Percentiles rank a stretch among this genome's conserved stretches.
phyloP scores from a whole-genome alignment of 2,113 vertebrate genomes.

The Lucifuga dentata region DNA sequence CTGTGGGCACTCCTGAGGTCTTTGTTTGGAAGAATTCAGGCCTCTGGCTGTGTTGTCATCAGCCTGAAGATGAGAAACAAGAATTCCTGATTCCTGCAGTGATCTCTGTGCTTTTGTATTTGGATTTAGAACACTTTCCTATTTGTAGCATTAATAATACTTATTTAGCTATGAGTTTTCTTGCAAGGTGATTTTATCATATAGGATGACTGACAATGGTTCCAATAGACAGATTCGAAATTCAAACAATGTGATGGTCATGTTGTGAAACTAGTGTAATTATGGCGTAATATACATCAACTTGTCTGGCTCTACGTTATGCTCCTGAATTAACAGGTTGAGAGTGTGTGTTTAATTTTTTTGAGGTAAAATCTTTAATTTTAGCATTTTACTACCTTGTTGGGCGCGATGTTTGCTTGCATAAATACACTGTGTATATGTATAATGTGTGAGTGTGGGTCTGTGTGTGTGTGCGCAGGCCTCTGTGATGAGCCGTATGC shows the following conservation, averaged over 20 bases:
- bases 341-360: neutral
- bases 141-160: neutral
- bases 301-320: constrained; percentile 18
- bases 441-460: constrained; percentile 4
- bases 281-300: constrained; percentile 1
- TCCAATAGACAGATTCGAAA: constrained; percentile 10
- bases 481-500: constrained; percentile 31
- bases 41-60: constrained; percentile 6
- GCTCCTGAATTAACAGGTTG: constrained; percentile 29
- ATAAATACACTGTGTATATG: constrained; percentile 8
- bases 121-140: constrained; percentile 17
- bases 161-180: constrained; percentile 18
- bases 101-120: constrained; percentile 15
- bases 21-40: neutral
- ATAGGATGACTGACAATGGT: constrained; percentile 4
- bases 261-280: constrained; percentile 6
- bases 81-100: neutral
- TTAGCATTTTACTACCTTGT: constrained; percentile 4
- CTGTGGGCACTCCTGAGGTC: constrained; percentile 54
- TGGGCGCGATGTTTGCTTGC: constrained; percentile 3
- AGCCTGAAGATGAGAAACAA: constrained; percentile 6
- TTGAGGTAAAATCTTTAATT: neutral
- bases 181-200: too few relatives aligned
- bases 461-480: constrained; percentile 26
- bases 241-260: constrained; percentile 36